Evolutionary conservation across 2,113 vertebrate species (phyloP), one percentile per base, ranked within the genome.

Genomic region (Leptobrachium leishanense): DNA sequence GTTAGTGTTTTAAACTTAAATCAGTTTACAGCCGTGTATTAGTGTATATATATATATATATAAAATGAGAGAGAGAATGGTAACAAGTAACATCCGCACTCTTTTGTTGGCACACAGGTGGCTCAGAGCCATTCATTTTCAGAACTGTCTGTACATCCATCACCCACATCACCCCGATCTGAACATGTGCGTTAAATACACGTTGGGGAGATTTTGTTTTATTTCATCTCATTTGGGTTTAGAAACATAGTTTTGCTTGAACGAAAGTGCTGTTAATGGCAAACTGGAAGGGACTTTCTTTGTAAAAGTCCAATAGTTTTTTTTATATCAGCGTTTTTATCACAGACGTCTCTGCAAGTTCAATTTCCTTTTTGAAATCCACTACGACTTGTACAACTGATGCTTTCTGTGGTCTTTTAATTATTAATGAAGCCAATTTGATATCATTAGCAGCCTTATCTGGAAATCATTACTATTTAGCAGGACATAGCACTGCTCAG

Each of bases 401-500:
- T 79, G 72, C 42, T 74, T 67, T 81, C 59, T 73, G 78, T 81
- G 78, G 78, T 74, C 13, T 41, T 59, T 81, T 42, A 42, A 81
- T 81, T 74, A 74, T 81, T 81, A 81, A 81, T 74, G 72, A 68
- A 66, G 50, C 64, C 31, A 57, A 46, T 81, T 39, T 68, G 64
- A 74, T 74, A 67, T 81, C 78, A 81, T 81, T 64, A 81, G 72
- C 72, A 81, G 67, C 64, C 53, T n/a, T 74, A 74, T 73, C 63
- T 68, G 63, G n/a, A 62, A 50, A 81, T 68, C 78, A 81, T 74
- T 81, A 59, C 53, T 68, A 68, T 74, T 74, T 59, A 44, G 66
- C 57, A 31, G 20, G 20, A 20, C 75, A 20, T 2, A 20, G 44
- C 41, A 57, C 1, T 69, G 53, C 54, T 59, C 20, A 68, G 46